Evolutionary conservation across 2,113 vertebrate genomes (phyloP).

Genomic region (Cervus canadensis): DNA sequence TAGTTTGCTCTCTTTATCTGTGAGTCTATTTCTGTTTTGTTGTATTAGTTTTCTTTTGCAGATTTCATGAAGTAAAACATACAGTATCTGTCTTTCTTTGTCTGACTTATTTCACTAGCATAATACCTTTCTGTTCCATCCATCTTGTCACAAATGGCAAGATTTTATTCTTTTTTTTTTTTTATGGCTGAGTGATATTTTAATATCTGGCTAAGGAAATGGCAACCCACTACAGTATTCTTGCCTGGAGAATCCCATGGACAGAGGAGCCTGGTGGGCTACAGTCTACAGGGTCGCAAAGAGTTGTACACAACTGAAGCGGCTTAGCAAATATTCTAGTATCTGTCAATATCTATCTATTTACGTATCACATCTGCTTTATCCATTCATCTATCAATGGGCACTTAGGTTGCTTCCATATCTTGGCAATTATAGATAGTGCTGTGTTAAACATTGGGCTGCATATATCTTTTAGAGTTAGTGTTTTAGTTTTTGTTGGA

Average conservation of each 20-base stretch:
- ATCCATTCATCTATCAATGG: neutral
- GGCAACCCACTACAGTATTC: neutral
- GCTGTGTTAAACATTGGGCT: neutral
- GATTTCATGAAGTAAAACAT: neutral
- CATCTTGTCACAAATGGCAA: neutral
- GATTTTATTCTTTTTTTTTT: neutral
- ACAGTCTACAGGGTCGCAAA: neutral
- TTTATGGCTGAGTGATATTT: neutral
- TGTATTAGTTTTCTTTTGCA: neutral
- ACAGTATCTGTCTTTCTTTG: neutral
- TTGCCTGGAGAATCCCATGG: neutral
- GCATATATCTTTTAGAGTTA: neutral
- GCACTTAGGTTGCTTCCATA: neutral
- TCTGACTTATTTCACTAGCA: neutral
- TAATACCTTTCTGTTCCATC: neutral
- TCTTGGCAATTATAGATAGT: neutral
- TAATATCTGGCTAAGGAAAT: neutral
- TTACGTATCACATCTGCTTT: neutral
- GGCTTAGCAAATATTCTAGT: neutral
- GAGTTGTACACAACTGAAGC: neutral
- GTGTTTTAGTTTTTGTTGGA: neutral
- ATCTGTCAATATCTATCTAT: neutral
- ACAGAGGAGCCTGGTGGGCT: neutral
- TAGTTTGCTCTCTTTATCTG: neutral
- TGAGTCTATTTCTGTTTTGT: neutral